Base-by-base conservation (phyloP, 2,797 vertebrate genomes). In the Pelodytes ibericus region DNA sequence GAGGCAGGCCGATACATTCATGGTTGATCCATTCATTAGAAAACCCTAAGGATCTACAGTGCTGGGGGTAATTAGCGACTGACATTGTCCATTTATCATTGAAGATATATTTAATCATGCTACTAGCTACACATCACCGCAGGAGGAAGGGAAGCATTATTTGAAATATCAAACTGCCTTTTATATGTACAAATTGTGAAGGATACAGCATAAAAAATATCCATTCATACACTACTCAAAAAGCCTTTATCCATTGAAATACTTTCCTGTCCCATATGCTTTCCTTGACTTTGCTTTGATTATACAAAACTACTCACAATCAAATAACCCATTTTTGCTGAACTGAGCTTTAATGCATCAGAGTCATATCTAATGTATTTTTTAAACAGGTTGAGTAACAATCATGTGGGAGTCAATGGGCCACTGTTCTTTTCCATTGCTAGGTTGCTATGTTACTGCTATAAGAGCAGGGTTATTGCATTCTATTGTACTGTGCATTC, bases 371-470 rank as follows among this genome's bases (percentile, higher is more conserved):
- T 30, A 18, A 29, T 49, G 16, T 16, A 2, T n/a, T 22, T 30
- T 49, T 67, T 49, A 67, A 16, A 67, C 26, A 67, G 63, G 26
- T 27, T 30, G 44, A 30, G 51, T 30, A 29, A 2, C 33, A 67
- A 51, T 67, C 63, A 65, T 26, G 63, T 65, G 63, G 39, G 31
- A 65, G 39, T 65, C 36, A 65, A 24, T 8, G 63, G 36, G 15
- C 39, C 25, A 29, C 18, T 26, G 2, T 41, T 44, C 22, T 47
- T 8, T 27, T 65, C 47, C n/a, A 65, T 67, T 16, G 49, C 26
- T 29, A 30, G 39, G 41, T 67, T 67, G 36, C 44, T 67, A 67
- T 67, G 49, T 10, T 6, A 53, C 49, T 53, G 49, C 49, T 53
- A 9, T 24, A 26, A 27, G 24, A 58, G 5, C 51, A 47, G 1